Percentiles rank a stretch among this genome's conserved stretches.
phyloP scores from a whole-genome alignment of 2,113 vertebrate species.

The Microcebus tavaratra region DNA sequence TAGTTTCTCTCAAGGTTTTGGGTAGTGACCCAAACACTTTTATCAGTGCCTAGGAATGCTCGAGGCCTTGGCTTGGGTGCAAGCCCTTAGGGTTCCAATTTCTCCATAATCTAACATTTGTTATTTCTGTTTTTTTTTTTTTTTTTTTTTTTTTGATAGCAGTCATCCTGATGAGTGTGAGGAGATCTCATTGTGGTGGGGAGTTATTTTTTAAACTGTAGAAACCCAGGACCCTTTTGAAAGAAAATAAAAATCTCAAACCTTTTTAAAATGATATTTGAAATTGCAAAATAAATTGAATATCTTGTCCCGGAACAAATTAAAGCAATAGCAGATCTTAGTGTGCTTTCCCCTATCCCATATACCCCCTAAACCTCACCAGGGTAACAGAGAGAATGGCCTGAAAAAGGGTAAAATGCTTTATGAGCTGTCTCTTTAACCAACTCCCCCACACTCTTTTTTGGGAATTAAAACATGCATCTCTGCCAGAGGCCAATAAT shows the following conservation, averaged over 20 bases:
- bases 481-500: too few relatives aligned
- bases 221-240: not conserved
- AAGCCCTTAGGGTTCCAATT: not conserved
- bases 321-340: not conserved
- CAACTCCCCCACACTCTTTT: too few relatives aligned
- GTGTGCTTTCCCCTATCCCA: not conserved
- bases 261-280: not conserved
- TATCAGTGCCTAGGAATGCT: not conserved
- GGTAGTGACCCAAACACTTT: not conserved
- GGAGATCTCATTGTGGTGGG: not conserved
- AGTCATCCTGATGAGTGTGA: not conserved
- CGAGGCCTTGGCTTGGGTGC: not conserved
- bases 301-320: not conserved
- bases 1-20: not conserved
- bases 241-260: not conserved
- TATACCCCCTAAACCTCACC: not conserved
- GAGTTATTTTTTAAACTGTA: not conserved
- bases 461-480: too few relatives aligned
- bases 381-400: too few relatives aligned
- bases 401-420: too few relatives aligned
- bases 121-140: not conserved
- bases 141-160: not conserved
- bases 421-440: too few relatives aligned
- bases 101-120: not conserved
- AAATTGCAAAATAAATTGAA: not conserved